These are phyloP conservation scores for Prolemur simus DNA, from an alignment of 2,113 vertebrate genomes.

Conservation along the genomic window DNA sequence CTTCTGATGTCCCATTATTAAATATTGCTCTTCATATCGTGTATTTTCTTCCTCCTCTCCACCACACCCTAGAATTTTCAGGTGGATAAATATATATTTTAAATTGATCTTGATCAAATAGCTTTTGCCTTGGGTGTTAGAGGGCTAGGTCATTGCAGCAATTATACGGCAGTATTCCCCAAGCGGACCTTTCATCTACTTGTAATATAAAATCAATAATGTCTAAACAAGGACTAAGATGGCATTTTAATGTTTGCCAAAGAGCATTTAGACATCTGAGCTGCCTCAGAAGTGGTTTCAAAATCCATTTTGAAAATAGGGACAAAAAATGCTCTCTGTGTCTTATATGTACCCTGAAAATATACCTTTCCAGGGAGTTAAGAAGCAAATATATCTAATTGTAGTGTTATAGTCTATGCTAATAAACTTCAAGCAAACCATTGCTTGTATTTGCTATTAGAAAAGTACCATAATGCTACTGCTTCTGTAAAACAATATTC, in stretches of 20 bases:
- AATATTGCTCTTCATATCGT: neutral
- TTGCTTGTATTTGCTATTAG: neutral
- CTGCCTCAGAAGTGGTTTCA: constrained; percentile 74
- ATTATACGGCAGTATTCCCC: constrained; percentile 77
- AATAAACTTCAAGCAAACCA: neutral
- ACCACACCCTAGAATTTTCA: constrained; percentile 27
- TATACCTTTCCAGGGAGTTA: neutral
- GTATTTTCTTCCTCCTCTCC: neutral
- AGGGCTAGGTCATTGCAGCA: constrained; percentile 74
- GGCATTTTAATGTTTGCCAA: constrained; percentile 81
- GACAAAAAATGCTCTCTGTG: constrained; percentile 2
- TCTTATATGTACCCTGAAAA: neutral
- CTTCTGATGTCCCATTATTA: constrained; percentile 49
- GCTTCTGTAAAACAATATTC: constrained; percentile 5
- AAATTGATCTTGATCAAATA: constrained; percentile 78
- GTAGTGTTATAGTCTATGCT: neutral
- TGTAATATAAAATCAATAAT: constrained; percentile 84
- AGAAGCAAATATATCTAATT: neutral
- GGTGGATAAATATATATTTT: constrained; percentile 58
- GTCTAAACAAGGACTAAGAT: constrained; percentile 78
- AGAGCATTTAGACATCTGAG: constrained; percentile 71
- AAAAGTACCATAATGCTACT: neutral
- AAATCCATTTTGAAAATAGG: constrained; percentile 54
- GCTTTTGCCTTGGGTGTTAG: constrained; percentile 54
- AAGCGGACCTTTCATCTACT: constrained; percentile 72